A percentile compares a stretch with the other conserved stretches of the same genome.
These are phyloP conservation scores for Ceratotherium simum DNA, from an alignment of 2,113 vertebrate genomes.

Conservation along the genomic window DNA sequence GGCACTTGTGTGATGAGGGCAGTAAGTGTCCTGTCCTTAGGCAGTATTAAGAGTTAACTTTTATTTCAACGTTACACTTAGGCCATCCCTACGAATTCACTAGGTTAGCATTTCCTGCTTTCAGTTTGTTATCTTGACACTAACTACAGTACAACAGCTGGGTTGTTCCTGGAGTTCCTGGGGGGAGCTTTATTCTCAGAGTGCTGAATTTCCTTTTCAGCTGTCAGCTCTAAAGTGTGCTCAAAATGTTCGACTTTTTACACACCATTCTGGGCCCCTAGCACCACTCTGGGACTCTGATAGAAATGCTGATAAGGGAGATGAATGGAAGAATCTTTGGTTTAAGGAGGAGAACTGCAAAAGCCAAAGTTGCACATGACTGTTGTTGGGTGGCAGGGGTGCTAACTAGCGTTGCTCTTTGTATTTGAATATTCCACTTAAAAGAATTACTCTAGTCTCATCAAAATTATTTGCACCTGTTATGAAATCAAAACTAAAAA, in stretches of 20 bases:
- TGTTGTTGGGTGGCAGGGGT: slow-evolving; percentile 19
- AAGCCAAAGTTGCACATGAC: slow-evolving; percentile 24
- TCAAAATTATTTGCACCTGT: slow-evolving; percentile 74
- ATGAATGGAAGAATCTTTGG: slow-evolving; percentile 61
- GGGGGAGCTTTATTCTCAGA: slow-evolving; percentile 84
- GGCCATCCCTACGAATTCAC: slow-evolving; percentile 69
- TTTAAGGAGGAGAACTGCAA: slow-evolving; percentile 2
- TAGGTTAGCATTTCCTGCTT: slow-evolving; percentile 91
- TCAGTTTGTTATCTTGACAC: slow-evolving; percentile 85
- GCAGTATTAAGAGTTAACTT: slow-evolving; percentile 70
- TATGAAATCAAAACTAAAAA: slow-evolving; percentile 62
- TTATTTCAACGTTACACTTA: slow-evolving; percentile 72
- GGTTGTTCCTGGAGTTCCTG: slow-evolving; percentile 85
- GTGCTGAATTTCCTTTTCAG: slow-evolving; percentile 86
- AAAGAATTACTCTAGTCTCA: slow-evolving; percentile 27
- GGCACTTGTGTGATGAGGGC: neutral
- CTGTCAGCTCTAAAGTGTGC: slow-evolving; percentile 76
- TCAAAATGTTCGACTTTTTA: slow-evolving; percentile 80
- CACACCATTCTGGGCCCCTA: slow-evolving; percentile 19
- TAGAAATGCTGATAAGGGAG: slow-evolving; percentile 75
- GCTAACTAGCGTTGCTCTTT: neutral
- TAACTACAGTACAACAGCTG: slow-evolving; percentile 85
- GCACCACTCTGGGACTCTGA: slow-evolving; percentile 46
- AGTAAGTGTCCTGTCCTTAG: neutral
- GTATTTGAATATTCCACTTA: neutral